These are phyloP conservation scores for Papilio glaucus DNA, from an alignment of 1,140 invertebrate species.

Conservation along the genomic window DNA sequence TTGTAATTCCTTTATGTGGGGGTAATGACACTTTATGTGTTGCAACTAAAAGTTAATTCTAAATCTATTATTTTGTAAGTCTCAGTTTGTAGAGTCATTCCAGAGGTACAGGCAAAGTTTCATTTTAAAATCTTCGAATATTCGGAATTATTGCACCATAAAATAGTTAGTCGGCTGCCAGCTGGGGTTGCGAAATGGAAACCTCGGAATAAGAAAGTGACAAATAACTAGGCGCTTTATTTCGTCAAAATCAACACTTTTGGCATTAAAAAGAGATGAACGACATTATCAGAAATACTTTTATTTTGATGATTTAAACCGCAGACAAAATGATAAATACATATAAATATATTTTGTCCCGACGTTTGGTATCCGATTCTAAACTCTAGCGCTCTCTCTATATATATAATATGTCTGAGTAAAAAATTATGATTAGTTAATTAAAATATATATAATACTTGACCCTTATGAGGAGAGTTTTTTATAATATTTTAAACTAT, in stretches of 20 bases:
- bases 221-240: background rate
- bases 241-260: background rate
- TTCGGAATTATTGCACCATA: background rate
- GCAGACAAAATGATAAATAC: background rate
- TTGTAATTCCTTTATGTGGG: constrained; percentile 1
- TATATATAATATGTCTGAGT: too few relatives aligned
- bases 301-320: background rate
- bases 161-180: background rate
- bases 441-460: too few relatives aligned
- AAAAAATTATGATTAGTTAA: too few relatives aligned
- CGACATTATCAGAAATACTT: background rate
- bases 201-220: background rate
- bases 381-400: too few relatives aligned
- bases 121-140: too few relatives aligned
- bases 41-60: background rate
- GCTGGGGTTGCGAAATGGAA: background rate
- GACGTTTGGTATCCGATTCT: background rate
- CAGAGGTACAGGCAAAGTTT: too few relatives aligned
- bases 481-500: too few relatives aligned
- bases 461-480: too few relatives aligned
- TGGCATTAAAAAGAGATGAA: background rate
- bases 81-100: too few relatives aligned
- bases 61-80: too few relatives aligned
- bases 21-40: constrained; percentile 5
- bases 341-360: background rate